A percentile compares a stretch with the other conserved stretches of the same genome.
Evolutionary conservation across 2,113 vertebrate species (phyloP).

Genomic region (Coracopsis vasa): DNA sequence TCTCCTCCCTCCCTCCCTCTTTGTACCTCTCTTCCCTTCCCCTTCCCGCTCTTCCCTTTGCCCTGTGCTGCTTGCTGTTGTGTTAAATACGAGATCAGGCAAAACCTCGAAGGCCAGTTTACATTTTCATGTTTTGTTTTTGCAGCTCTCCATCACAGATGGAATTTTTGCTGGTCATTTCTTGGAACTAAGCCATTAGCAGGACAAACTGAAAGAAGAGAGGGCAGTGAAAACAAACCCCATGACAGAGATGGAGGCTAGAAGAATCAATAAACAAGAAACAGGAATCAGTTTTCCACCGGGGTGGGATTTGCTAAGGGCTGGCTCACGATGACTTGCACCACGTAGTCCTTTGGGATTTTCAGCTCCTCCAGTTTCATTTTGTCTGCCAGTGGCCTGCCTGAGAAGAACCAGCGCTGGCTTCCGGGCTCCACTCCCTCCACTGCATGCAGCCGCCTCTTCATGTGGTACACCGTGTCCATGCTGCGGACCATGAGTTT

Average conservation of each 20-base stretch:
- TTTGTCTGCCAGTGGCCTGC: slow-evolving; percentile 92
- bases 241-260: slow-evolving; percentile 40
- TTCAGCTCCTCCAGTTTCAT: slow-evolving; percentile 97
- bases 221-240: slow-evolving; percentile 67
- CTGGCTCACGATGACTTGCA: slow-evolving; percentile 98
- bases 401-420: slow-evolving; percentile 98
- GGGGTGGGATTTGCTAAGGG: slow-evolving; percentile 84
- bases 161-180: slow-evolving; percentile 78
- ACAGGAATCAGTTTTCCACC: slow-evolving; percentile 83
- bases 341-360: slow-evolving; percentile 97
- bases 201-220: slow-evolving; percentile 31
- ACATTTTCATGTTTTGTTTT: slow-evolving; percentile 32
- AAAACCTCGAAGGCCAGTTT: slow-evolving; percentile 29
- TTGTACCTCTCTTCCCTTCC: not conserved
- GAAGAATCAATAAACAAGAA: not conserved
- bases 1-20: not conserved
- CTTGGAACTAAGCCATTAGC: slow-evolving; percentile 71
- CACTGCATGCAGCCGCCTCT: slow-evolving; percentile 85
- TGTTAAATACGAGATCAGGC: not conserved
- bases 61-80: slow-evolving; percentile 3
- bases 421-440: slow-evolving; percentile 86
- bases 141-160: slow-evolving; percentile 83
- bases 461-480: slow-evolving; percentile 95
- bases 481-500: slow-evolving; percentile 87
- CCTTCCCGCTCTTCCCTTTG: not conserved